Conservation (phyloP, 1,140 invertebrate species). For the Bombus confusus region DNA sequence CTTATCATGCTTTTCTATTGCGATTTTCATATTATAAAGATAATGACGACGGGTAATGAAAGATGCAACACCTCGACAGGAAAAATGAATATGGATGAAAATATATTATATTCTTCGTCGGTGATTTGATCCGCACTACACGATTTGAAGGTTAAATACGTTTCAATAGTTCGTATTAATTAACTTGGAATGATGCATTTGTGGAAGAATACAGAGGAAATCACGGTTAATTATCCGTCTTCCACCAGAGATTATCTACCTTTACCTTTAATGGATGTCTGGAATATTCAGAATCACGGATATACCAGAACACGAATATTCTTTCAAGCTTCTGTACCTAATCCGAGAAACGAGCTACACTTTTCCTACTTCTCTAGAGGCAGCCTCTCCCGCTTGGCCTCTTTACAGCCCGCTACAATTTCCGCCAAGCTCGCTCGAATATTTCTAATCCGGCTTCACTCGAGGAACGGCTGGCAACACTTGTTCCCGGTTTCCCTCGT, state of each 20-base stretch:
- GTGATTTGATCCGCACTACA: no score
- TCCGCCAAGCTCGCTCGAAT: conserved; percentile 3
- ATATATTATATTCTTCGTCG: not conserved
- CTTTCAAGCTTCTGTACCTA: not conserved
- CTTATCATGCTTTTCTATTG: no score
- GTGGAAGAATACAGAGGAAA: not conserved
- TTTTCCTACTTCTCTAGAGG: not conserved
- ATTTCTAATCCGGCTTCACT: conserved; percentile 43
- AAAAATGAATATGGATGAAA: not conserved
- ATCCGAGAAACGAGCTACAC: not conserved
- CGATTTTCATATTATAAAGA: not conserved
- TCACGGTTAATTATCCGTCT: not conserved
- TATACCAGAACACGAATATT: not conserved
- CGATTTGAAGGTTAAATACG: not conserved
- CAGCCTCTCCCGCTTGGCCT: not conserved
- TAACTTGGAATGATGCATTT: not conserved
- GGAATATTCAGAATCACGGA: not conserved
- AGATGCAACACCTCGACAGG: not conserved
- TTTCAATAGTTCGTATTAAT: not conserved
- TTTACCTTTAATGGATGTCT: not conserved
- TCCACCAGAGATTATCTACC: not conserved
- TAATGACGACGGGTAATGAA: not conserved
- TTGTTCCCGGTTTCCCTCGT: conserved; percentile 25
- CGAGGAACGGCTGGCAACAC: conserved; percentile 32
- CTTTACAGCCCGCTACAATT: conserved; percentile 2